Conservation (phyloP, 2,797 vertebrate genomes). For the Remorina albescens region DNA sequence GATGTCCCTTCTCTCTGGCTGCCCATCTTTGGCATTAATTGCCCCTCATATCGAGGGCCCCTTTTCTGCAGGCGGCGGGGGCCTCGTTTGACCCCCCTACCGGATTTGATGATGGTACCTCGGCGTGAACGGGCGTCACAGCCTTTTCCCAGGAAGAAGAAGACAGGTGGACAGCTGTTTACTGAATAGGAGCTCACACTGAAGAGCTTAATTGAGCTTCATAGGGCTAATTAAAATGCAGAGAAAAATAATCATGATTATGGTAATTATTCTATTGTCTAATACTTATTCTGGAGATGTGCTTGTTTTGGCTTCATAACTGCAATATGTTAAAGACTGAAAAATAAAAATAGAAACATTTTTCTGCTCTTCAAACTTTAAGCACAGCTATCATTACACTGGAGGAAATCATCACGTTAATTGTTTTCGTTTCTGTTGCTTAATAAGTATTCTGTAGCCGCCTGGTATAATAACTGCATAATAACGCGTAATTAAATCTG, state of each 20-base stretch:
- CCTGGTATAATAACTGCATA: slow-evolving; percentile 18
- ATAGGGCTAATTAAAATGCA: slow-evolving; percentile 78
- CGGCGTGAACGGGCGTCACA: slow-evolving; percentile 78
- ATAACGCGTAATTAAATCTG: slow-evolving; percentile 34
- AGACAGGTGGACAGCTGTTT: slow-evolving; percentile 84
- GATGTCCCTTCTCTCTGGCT: slow-evolving; percentile 34
- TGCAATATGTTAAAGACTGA: slow-evolving; percentile 44
- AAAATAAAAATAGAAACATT: slow-evolving; percentile 19
- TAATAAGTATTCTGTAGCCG: slow-evolving; percentile 3
- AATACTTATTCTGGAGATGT: slow-evolving; percentile 50
- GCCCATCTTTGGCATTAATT: slow-evolving; percentile 51
- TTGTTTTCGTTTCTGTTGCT: slow-evolving; percentile 33
- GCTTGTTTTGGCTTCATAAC: slow-evolving; percentile 57
- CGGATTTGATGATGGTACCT: slow-evolving; percentile 62
- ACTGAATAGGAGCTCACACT: slow-evolving; percentile 77
- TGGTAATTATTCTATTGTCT: slow-evolving; percentile 78
- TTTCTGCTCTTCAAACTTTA: background rate
- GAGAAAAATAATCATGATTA: slow-evolving; percentile 78
- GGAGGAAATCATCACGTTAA: slow-evolving; percentile 9
- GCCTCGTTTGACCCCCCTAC: slow-evolving; percentile 52
- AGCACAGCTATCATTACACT: slow-evolving; percentile 23
- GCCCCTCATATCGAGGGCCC: slow-evolving; percentile 49
- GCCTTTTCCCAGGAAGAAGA: slow-evolving; percentile 80
- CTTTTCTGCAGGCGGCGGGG: slow-evolving; percentile 54
- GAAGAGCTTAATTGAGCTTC: slow-evolving; percentile 86